Evolutionary conservation across 1,140 invertebrate genomes (phyloP).

Genomic region (Formica selysi): DNA sequence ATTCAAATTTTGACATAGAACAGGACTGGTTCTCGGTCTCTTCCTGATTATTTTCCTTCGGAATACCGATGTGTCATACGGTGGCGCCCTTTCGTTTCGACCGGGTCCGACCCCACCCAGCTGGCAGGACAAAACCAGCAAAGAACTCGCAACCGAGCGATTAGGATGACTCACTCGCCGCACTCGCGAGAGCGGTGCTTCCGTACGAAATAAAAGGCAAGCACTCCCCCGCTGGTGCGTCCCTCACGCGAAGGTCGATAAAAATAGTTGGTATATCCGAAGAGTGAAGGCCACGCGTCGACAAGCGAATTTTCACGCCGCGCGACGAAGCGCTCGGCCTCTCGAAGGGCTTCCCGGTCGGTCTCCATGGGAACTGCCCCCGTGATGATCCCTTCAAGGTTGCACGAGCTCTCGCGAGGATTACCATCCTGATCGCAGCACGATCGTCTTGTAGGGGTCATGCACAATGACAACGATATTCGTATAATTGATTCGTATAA

Average conservation of each 20-base stretch:
- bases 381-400: constrained; percentile 19
- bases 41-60: constrained; percentile 5
- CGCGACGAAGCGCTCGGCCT: neutral
- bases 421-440: neutral
- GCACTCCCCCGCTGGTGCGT: constrained; percentile 9
- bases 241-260: constrained; percentile 50
- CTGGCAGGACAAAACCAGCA: neutral
- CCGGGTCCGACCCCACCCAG: constrained; percentile 35
- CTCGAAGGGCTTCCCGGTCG: constrained; percentile 21
- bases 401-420: constrained; percentile 9
- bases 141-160: neutral
- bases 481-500: neutral
- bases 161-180: constrained; percentile 18
- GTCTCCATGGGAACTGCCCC: constrained; percentile 54
- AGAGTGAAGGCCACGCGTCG: constrained; percentile 40
- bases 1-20: neutral
- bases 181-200: constrained; percentile 13
- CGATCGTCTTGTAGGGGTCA: neutral
- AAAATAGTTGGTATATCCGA: constrained; percentile 46
- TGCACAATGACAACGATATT: neutral
- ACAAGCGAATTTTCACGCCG: constrained; percentile 33
- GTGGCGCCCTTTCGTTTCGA: constrained; percentile 29
- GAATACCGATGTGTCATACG: neutral
- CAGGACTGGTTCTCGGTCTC: neutral
- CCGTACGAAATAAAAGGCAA: constrained; percentile 33